Conservation (phyloP, 1,140 invertebrate species). For the Pseudobourletiella spinata region DNA sequence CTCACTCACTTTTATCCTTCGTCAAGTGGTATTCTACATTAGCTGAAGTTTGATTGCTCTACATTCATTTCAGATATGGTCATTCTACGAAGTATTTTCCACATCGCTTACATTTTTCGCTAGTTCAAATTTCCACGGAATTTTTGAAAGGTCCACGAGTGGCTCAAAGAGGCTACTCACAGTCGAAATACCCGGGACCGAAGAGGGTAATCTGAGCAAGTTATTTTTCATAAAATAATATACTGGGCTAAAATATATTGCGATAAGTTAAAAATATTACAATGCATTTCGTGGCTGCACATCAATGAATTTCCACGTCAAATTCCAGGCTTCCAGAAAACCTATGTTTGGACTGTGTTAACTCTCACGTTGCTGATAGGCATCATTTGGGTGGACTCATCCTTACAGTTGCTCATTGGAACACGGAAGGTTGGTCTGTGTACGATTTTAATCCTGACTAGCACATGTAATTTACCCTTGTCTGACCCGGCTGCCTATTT, state of each 20-base stretch:
- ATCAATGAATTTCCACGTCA: no score
- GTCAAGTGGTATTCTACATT: background rate
- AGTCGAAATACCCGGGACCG: background rate
- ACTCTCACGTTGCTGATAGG: background rate
- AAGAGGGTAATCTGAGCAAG: background rate
- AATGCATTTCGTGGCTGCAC: no score
- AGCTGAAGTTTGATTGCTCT: background rate
- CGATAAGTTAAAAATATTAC: no score
- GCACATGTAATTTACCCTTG: background rate
- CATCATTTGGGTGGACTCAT: conserved; percentile 6
- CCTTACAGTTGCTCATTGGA: conserved; percentile 2
- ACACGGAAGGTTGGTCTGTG: background rate
- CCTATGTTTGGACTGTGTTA: background rate
- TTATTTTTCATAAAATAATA: background rate
- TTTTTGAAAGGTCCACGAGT: background rate
- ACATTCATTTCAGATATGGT: background rate
- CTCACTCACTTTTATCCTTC: background rate
- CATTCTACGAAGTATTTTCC: conserved; percentile 7
- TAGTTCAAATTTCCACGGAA: background rate
- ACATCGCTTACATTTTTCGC: conserved; percentile 5
- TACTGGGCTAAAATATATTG: background rate
- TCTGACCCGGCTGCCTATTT: background rate
- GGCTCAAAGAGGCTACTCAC: background rate
- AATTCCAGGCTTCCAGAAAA: background rate
- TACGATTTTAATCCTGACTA: no score